Evolutionary conservation across 1,140 invertebrate species (phyloP).

Genomic region (Reticulitermes speratus): DNA sequence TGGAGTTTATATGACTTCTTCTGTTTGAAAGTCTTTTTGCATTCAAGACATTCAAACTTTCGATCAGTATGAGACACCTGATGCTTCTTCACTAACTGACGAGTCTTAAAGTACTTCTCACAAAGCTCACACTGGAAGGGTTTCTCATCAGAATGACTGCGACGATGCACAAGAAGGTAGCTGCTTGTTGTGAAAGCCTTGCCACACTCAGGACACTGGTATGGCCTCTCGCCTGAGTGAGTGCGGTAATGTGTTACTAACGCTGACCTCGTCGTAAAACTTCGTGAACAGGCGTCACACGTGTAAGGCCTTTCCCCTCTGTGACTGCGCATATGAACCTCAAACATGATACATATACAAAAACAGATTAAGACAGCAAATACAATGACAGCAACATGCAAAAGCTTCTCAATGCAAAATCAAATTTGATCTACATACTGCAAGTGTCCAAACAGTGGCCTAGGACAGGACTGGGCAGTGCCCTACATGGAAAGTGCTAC

Average conservation of each 20-base stretch:
- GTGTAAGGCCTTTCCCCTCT: conserved; percentile 54
- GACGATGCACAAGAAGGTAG: conserved; percentile 67
- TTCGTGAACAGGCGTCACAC: conserved; percentile 66
- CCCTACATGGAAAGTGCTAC: no score
- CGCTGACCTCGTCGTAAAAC: conserved; percentile 68
- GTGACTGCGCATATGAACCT: conserved; percentile 52
- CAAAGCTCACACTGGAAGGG: conserved; percentile 42
- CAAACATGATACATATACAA: conserved; percentile 42
- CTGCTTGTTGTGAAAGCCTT: conserved; percentile 69
- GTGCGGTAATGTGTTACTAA: conserved; percentile 69
- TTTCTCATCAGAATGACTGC: conserved; percentile 43
- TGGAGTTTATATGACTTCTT: no score
- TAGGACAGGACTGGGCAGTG: no score
- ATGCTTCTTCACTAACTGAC: conserved; percentile 48
- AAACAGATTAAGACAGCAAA: no score
- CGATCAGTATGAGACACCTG: conserved; percentile 51
- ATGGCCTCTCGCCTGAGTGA: conserved; percentile 64
- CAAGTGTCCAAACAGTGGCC: no score
- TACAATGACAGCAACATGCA: no score
- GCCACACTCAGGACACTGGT: conserved; percentile 62
- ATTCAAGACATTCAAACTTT: conserved; percentile 41
- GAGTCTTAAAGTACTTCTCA: conserved; percentile 41
- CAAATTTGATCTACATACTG: no score
- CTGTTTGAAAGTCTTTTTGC: no score
- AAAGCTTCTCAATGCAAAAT: no score